Evolutionary conservation across 2,113 vertebrate genomes (phyloP).

Genomic region (Eleginops maclovinus): DNA sequence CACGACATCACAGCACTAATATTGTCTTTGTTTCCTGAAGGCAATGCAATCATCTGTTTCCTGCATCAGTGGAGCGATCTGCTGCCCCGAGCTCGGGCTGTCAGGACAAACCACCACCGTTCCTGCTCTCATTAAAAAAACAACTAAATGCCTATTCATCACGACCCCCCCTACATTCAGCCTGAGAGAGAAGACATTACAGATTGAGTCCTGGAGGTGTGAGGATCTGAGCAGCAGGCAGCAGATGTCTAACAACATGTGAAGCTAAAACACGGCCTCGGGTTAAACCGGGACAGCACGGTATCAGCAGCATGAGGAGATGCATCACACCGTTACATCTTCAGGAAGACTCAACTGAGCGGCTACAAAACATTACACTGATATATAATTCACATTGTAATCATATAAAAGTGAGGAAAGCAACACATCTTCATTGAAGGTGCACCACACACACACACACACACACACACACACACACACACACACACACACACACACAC

Average conservation of each 20-base stretch:
- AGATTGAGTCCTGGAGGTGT: neutral
- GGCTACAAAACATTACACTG: neutral
- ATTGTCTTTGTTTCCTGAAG: neutral
- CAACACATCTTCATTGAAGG: no score
- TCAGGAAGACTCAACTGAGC: neutral
- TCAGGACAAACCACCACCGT: neutral
- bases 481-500: no score
- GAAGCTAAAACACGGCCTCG: neutral
- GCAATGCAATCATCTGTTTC: neutral
- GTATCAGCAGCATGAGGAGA: neutral
- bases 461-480: no score
- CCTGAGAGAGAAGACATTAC: neutral
- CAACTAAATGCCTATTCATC: slow-evolving; percentile 12
- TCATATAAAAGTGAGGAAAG: no score
- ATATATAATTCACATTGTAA: no score
- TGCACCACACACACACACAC: no score
- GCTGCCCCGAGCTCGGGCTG: slow-evolving; percentile 2
- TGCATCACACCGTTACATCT: no score
- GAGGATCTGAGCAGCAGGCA: neutral
- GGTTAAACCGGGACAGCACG: neutral
- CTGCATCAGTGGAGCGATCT: neutral
- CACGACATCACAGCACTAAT: no score
- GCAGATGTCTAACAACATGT: neutral
- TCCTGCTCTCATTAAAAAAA: neutral
- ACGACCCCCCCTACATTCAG: slow-evolving; percentile 3